Evolutionary conservation across 2,888 invertebrate genomes (phyloP), one percentile per base, ranked within the genome.

Genomic region (Invenusta paracnida): DNA sequence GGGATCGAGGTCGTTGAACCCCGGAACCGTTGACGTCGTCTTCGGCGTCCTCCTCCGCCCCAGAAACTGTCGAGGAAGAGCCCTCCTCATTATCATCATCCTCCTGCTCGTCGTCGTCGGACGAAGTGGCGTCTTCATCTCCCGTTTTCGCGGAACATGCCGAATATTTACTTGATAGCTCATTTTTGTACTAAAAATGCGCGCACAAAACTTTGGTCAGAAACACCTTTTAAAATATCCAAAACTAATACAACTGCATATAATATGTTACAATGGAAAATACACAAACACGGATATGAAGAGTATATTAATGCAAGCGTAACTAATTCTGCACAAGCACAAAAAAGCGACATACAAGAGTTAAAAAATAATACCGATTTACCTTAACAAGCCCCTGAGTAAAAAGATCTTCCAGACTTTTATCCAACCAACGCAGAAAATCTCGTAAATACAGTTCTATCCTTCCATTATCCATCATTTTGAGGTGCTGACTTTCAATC

Each of bases 391-490:
- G 88, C 28, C 90, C 91, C 81, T 89, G 89, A 81, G 91, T 91
- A 85, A 91, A 91, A 25, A 91, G 86, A 0, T 90, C 89, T 86
- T 91, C 90, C 86, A 91, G 87, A 81, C 88, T 90, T 86, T 88
- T 89, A 87, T 92, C 92, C 81, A 92, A 88, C 92, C 91, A 92
- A 82, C 89, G 88, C 5, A 91, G 87, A 86, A 91, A 91, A 5
- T 90, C 90, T 67, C 91, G 88, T 84, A 91, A 91, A 48, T 48
- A 48, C 17, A 48, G 48, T 48, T 48, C 48, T 11, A 48, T 17
- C 5, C 48, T 5, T 11, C 48, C 48, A 11, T 48, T 17, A 48
- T 5, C 48, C 17, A 48, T 48, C 5, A 48, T 17, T 48, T 48
- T 48, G 11, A 11, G 11, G 48, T 48, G 48, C 48, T 48, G 5